Percentiles rank a stretch among this genome's conserved stretches.
Conservation (phyloP, 2,797 vertebrate species). For the Luscinia luscinia region DNA sequence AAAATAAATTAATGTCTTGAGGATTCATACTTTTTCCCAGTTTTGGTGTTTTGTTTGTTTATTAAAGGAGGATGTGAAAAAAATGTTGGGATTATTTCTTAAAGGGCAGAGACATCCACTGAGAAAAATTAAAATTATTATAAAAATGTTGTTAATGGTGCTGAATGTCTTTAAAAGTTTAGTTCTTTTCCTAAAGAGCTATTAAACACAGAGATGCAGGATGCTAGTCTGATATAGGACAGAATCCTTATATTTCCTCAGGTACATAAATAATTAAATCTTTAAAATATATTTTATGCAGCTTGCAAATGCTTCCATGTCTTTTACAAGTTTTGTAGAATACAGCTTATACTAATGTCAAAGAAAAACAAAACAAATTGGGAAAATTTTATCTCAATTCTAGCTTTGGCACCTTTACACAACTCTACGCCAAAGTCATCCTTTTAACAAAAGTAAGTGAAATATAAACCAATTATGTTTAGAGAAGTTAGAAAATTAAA, state of each 20-base stretch:
- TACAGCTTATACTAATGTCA: background rate
- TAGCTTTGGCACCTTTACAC: background rate
- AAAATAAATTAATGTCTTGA: background rate
- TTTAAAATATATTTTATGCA: background rate
- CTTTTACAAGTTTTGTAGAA: background rate
- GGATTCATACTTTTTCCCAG: background rate
- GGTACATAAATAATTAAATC: background rate
- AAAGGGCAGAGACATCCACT: background rate
- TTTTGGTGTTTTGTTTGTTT: background rate
- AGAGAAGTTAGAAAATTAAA: background rate
- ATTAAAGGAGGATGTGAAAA: background rate
- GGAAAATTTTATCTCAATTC: background rate
- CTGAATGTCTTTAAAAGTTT: background rate
- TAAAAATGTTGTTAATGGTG: background rate
- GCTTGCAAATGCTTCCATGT: background rate
- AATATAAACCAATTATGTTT: background rate
- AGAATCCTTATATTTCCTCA: background rate
- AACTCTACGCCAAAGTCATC: background rate
- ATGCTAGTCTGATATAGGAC: background rate
- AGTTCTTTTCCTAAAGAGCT: background rate
- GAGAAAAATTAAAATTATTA: background rate
- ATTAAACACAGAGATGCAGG: background rate
- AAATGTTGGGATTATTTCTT: background rate
- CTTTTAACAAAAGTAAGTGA: background rate
- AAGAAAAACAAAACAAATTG: background rate